Evolutionary conservation across 2,113 vertebrate genomes (phyloP).

Genomic region (Oncorhynchus nerka): DNA sequence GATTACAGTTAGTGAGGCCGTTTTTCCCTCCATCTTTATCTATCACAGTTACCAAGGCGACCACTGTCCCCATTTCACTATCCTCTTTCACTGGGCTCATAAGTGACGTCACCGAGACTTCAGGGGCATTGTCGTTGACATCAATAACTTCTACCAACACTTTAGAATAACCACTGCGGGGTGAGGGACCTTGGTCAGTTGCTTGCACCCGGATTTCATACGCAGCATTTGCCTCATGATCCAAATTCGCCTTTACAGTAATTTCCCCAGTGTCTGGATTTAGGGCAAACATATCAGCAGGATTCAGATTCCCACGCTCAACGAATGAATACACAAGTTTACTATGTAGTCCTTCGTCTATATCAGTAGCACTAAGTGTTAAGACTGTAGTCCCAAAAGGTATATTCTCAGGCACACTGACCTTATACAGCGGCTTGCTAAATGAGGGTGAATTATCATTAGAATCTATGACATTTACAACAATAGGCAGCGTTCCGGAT

Average conservation of each 20-base stretch:
- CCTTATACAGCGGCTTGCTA: too few species aligned
- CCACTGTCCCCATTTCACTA: slow-evolving; percentile 74
- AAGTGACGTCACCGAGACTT: too few species aligned
- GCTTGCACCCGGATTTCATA: slow-evolving; percentile 56
- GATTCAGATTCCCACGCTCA: slow-evolving; percentile 57
- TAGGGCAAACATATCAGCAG: slow-evolving; percentile 70
- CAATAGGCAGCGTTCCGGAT: too few species aligned
- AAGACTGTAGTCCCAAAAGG: slow-evolving; percentile 54
- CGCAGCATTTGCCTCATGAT: slow-evolving; percentile 68
- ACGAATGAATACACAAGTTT: slow-evolving; percentile 59
- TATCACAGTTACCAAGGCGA: slow-evolving; percentile 79
- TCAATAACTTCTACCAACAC: too few species aligned
- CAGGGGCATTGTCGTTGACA: too few species aligned
- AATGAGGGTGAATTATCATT: too few species aligned
- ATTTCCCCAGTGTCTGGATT: slow-evolving; percentile 74
- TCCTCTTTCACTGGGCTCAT: slow-evolving; percentile 69
- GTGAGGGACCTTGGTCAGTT: too few species aligned
- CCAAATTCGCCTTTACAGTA: slow-evolving; percentile 63
- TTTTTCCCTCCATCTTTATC: slow-evolving; percentile 82
- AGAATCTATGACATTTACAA: too few species aligned
- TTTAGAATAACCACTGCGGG: too few species aligned
- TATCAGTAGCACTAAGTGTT: slow-evolving; percentile 67
- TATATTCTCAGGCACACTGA: slow-evolving; percentile 53
- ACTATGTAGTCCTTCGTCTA: slow-evolving; percentile 70
- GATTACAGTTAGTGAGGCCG: slow-evolving; percentile 55